Conservation (phyloP, 2,888 invertebrate species). For the Octonoba sinensis region DNA sequence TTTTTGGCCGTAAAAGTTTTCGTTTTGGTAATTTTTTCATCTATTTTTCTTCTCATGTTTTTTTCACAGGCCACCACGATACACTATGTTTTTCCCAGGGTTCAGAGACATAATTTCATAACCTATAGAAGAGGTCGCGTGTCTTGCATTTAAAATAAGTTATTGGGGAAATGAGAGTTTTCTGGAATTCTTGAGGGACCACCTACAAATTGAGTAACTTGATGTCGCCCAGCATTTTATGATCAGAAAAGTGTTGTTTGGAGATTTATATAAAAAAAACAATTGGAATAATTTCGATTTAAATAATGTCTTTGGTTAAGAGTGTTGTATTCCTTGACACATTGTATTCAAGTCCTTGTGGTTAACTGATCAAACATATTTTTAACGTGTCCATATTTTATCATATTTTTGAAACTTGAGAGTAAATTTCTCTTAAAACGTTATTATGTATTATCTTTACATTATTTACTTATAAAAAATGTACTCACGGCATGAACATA, state of each 20-base stretch:
- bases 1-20: conserved; percentile 31
- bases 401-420: too few species aligned
- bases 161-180: conserved; percentile 9
- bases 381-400: too few species aligned
- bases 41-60: conserved; percentile 11
- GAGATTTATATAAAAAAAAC: neutral
- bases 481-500: too few species aligned
- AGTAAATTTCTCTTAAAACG: too few species aligned
- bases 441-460: too few species aligned
- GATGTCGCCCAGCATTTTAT: neutral
- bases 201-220: conserved; percentile 16
- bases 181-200: conserved; percentile 7
- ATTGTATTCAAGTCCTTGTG: too few species aligned
- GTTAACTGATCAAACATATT: too few species aligned
- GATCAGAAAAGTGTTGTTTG: neutral
- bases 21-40: conserved; percentile 37
- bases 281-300: too few species aligned
- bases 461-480: too few species aligned
- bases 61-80: conserved; percentile 3
- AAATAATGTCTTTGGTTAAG: too few species aligned
- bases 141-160: conserved; percentile 38
- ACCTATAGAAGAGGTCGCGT: conserved; percentile 37
- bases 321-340: too few species aligned
- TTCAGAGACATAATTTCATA: conserved; percentile 39
- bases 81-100: conserved; percentile 13